Conservation (phyloP, 2,797 vertebrate genomes). For the Cossypha dichroa region DNA sequence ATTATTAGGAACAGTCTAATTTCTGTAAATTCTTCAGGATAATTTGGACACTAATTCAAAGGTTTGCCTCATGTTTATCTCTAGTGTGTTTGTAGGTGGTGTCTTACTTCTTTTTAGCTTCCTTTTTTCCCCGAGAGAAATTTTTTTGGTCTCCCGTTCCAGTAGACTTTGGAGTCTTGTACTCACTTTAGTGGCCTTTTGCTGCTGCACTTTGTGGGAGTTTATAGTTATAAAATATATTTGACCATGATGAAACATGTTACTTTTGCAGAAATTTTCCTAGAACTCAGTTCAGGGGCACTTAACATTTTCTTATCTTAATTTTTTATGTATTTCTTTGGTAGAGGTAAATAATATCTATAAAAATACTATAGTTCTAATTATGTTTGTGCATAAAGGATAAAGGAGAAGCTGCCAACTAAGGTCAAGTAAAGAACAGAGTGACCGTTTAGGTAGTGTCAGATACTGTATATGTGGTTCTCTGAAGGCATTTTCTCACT, state of each 20-base stretch:
- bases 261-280: not conserved
- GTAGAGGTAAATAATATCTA: not conserved
- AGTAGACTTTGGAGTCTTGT: rapidly evolving
- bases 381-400: not conserved
- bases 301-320: not conserved
- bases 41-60: not conserved
- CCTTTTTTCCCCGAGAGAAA: not conserved
- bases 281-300: not conserved
- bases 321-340: not conserved
- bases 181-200: not conserved
- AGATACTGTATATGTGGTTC: not conserved
- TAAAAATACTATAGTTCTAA: not conserved
- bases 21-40: not conserved
- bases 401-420: not conserved
- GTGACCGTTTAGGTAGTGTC: not conserved
- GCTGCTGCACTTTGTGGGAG: not conserved
- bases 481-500: not conserved
- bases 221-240: not conserved
- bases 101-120: not conserved
- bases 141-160: not conserved
- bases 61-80: not conserved
- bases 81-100: not conserved
- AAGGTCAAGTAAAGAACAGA: not conserved
- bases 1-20: not conserved
- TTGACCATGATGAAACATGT: not conserved